These are phyloP conservation scores for Cnemophilus loriae DNA, from an alignment of 2,113 vertebrate species.

Conservation along the genomic window DNA sequence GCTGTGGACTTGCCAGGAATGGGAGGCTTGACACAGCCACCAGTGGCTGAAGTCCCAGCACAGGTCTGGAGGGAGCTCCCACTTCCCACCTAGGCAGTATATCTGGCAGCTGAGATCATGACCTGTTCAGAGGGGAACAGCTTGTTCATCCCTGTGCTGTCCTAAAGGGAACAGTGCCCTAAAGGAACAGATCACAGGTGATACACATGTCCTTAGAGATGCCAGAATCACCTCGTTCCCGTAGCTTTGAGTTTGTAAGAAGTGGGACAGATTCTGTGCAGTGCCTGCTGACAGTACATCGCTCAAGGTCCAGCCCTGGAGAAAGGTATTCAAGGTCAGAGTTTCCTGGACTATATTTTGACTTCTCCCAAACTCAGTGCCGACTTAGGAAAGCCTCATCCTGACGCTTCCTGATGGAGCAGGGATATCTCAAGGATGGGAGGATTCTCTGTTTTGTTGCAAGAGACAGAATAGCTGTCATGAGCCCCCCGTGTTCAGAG, in stretches of 20 bases:
- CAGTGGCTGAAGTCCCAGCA: neutral
- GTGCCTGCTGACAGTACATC: neutral
- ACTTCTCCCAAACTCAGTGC: neutral
- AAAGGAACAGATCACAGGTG: neutral
- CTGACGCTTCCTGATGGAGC: neutral
- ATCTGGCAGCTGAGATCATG: neutral
- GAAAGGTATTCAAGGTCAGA: neutral
- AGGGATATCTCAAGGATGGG: neutral
- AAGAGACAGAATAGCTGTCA: neutral
- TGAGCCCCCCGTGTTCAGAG: neutral
- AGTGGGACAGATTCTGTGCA: neutral
- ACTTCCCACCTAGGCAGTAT: neutral
- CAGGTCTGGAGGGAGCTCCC: neutral
- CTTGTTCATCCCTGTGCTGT: neutral
- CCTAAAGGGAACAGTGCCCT: neutral
- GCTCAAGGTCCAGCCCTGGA: neutral
- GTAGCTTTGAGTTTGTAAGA: neutral
- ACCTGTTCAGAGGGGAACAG: neutral
- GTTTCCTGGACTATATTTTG: neutral
- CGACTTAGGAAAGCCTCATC: neutral
- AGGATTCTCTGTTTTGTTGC: neutral
- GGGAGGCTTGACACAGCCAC: neutral
- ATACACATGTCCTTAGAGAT: accelerated
- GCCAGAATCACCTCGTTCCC: neutral
- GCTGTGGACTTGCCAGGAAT: neutral